These are phyloP conservation scores for Trachemys scripta DNA, from an alignment of 2,113 vertebrate genomes.

Conservation along the genomic window DNA sequence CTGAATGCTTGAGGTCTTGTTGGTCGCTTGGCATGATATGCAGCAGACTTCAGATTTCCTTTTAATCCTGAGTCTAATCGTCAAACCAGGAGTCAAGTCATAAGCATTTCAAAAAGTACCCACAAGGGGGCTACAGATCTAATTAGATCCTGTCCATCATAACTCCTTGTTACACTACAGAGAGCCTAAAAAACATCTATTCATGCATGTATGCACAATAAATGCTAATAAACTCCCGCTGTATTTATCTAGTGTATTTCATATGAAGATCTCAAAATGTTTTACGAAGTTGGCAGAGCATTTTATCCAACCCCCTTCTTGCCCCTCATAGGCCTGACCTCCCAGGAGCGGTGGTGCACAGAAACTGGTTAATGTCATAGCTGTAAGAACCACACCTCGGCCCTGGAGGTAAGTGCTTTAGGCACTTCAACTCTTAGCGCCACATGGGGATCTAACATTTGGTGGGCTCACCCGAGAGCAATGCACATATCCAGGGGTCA, in stretches of 20 bases:
- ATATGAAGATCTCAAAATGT: background rate
- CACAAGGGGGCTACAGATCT: fast-evolving
- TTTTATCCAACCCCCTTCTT: background rate
- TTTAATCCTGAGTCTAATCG: background rate
- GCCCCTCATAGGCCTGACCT: background rate
- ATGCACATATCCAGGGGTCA: constrained; percentile 19
- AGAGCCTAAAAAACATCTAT: background rate
- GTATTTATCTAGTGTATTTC: background rate
- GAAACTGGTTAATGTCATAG: background rate
- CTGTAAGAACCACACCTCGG: background rate
- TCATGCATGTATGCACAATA: background rate
- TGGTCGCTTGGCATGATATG: background rate
- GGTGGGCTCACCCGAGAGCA: background rate
- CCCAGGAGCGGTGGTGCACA: background rate
- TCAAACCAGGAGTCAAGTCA: background rate
- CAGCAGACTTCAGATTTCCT: background rate
- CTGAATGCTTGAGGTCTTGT: background rate
- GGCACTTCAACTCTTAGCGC: background rate
- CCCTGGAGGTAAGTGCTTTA: background rate
- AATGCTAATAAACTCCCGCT: background rate
- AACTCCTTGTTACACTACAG: background rate
- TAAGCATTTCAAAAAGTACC: background rate
- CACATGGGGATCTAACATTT: constrained; percentile 5
- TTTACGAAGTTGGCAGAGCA: background rate
- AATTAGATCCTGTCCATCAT: background rate